phyloP scores from a whole-genome alignment of 2,113 vertebrate genomes.

The Marmota flaviventris region DNA sequence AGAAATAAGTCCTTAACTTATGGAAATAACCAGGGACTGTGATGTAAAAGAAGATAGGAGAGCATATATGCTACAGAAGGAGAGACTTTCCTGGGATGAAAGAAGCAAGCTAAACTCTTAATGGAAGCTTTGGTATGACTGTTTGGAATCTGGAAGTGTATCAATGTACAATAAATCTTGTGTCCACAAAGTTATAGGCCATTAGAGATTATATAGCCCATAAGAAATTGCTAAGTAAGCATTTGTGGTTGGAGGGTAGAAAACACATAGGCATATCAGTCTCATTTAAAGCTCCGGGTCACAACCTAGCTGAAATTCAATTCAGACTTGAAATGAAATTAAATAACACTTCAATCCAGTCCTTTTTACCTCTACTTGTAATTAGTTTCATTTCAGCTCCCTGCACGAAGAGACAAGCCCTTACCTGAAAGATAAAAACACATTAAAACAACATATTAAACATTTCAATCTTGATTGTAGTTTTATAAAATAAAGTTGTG shows the following conservation, averaged over 20 bases:
- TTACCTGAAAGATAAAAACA: not conserved
- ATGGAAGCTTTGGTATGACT: not conserved
- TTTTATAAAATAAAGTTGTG: not conserved
- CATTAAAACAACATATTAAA: not conserved
- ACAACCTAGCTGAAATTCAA: not conserved
- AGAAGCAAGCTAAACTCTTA: not conserved
- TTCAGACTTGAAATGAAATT: slow-evolving; percentile 3
- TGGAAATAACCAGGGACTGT: not conserved
- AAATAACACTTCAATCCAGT: not conserved
- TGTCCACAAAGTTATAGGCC: not conserved
- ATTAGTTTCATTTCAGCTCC: not conserved
- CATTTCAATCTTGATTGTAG: not conserved
- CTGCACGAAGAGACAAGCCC: not conserved
- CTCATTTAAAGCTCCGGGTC: not conserved
- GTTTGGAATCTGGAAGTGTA: not conserved
- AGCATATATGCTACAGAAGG: not conserved
- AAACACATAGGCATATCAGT: not conserved
- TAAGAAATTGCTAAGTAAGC: slow-evolving; percentile 23
- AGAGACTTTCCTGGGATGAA: not conserved
- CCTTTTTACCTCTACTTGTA: not conserved
- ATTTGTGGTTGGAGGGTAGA: not conserved
- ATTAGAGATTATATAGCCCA: not conserved
- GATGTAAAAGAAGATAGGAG: not conserved
- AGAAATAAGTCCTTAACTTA: not conserved
- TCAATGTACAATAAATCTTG: not conserved